Conservation (phyloP, 2,888 invertebrate genomes). For the Erpobdella octoculata region DNA sequence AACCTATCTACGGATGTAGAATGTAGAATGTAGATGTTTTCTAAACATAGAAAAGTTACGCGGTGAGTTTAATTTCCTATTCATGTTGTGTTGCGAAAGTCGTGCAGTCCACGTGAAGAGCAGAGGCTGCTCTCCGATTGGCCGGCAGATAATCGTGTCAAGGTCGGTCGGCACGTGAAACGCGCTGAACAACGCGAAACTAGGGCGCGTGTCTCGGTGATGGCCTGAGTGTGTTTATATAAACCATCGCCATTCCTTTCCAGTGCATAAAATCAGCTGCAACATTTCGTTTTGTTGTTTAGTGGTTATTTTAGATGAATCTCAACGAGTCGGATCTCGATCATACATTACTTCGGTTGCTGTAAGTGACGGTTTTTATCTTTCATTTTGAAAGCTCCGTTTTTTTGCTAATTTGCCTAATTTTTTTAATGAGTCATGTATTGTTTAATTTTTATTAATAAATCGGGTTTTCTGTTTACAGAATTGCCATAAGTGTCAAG, state of each 20-base stretch:
- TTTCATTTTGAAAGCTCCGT: background rate
- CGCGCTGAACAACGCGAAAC: constrained; percentile 4
- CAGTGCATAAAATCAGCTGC: background rate
- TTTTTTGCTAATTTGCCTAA: background rate
- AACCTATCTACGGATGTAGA: no score
- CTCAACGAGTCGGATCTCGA: background rate
- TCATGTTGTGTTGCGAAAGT: no score
- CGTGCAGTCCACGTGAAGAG: constrained; percentile 9
- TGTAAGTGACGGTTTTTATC: background rate
- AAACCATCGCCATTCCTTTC: background rate
- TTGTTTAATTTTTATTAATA: background rate
- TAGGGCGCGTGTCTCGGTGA: constrained; percentile 5
- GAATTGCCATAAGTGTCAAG: background rate
- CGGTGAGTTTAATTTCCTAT: no score
- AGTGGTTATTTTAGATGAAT: constrained; percentile 16
- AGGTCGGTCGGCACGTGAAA: constrained; percentile 20
- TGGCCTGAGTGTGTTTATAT: background rate
- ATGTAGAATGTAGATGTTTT: no score
- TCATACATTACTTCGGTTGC: background rate
- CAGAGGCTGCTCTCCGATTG: constrained; percentile 6
- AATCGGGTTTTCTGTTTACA: background rate
- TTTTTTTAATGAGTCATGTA: background rate
- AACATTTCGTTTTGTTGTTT: background rate
- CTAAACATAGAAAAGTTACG: no score
- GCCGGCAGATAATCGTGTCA: constrained; percentile 1